Evolutionary conservation across 2,888 invertebrate species (phyloP), one percentile per base, ranked within the genome.

Genomic region (Rhagonycha fulva): DNA sequence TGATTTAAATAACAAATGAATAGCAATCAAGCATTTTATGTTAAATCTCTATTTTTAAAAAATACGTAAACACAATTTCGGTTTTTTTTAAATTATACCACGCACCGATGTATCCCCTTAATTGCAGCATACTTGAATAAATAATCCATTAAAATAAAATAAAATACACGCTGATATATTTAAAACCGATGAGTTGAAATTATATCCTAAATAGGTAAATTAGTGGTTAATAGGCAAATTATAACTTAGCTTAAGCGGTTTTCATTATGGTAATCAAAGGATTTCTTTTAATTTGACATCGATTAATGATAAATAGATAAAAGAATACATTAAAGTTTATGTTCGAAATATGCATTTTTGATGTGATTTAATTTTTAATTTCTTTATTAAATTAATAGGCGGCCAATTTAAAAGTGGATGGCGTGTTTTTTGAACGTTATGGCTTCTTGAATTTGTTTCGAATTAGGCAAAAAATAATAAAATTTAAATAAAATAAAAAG

Each of bases 61-160:
- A 66, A 66, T 26, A 24, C 24, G 63, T 66, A 66, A 66, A 66
- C 63, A 66, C 63, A 26, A 66, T 66, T 66, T 66, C n/a, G 63
- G 72, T 62, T 61, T 72, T 67, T 72, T 66, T 69, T n/a, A 70
- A 70, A 75, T 66, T 60, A 60, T 71, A 69, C 62, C 72, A 72
- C 68, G 75, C 75, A 19, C n/a, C 47, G 72, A 68, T 68, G 62
- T 62, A 69, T 60, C 60, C 69, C 75, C 68, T 75, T 75, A 75
- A 72, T 75, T 75, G 68, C 66, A 72, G 66, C 75, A 75, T 72
- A 69, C 68, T 69, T 60, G 32, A 62, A 75, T 68, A 75, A 63
- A 69, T 72, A 61, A 61, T 62, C n/a, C 11, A 26, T 26, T 68
- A 60, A 72, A 71, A 68, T 68, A 62, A 60, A 61, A 32, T 60